Conservation (phyloP, 2,888 invertebrate species). For the Deilephila porcellus region DNA sequence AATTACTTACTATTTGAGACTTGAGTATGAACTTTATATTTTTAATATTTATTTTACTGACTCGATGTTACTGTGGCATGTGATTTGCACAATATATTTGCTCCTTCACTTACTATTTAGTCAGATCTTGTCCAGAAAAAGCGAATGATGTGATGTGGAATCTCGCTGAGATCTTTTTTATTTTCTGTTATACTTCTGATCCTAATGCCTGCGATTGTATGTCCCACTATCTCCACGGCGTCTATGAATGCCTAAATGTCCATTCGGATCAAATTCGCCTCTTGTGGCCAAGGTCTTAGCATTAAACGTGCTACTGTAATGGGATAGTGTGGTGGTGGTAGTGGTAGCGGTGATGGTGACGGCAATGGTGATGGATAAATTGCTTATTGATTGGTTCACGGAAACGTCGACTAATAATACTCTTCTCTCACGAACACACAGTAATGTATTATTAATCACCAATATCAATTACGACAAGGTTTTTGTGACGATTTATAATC, state of each 20-base stretch:
- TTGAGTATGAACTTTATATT: too few species aligned
- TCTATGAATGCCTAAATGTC: too few species aligned
- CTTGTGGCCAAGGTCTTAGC: too few species aligned
- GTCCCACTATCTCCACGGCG: too few species aligned
- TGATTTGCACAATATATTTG: constrained; percentile 27
- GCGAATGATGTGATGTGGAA: too few species aligned
- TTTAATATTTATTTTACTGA: not conserved
- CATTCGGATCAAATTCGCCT: too few species aligned
- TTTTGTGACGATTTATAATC: not conserved
- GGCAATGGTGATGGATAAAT: constrained; percentile 46
- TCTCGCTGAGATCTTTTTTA: too few species aligned
- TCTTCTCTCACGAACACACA: constrained; percentile 37
- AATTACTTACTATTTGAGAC: not conserved
- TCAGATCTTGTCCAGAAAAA: not conserved
- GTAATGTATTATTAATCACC: constrained; percentile 34
- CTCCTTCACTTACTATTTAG: constrained; percentile 5
- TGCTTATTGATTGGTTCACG: constrained; percentile 44
- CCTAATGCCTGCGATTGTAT: too few species aligned
- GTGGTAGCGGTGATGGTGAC: constrained; percentile 26
- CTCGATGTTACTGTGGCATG: not conserved
- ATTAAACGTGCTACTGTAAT: not conserved
- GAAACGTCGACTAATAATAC: constrained; percentile 39
- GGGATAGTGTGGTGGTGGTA: constrained; percentile 10
- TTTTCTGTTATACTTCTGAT: too few species aligned
- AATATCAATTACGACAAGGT: not conserved